These are phyloP conservation scores for Cephalopterus ornatus DNA, from an alignment of 2,113 vertebrate species.

Conservation along the genomic window DNA sequence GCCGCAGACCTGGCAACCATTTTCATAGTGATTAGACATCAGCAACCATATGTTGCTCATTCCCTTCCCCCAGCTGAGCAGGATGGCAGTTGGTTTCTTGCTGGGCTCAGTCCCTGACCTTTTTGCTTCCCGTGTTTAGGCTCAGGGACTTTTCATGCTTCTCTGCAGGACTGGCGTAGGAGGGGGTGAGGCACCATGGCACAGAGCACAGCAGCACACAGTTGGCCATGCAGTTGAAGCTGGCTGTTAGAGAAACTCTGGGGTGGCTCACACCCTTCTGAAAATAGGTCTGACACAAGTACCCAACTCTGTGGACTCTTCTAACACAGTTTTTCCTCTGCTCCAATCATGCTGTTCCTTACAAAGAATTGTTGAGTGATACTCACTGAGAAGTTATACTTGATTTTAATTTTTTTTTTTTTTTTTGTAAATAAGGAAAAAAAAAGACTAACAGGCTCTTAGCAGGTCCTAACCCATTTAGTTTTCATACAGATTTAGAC, in stretches of 20 bases:
- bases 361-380: neutral
- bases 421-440: neutral
- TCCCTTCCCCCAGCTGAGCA: neutral
- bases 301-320: neutral
- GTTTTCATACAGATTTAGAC: neutral
- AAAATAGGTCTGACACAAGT: neutral
- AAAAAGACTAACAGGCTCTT: neutral
- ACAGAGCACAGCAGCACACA: neutral
- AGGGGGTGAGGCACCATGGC: neutral
- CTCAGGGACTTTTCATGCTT: neutral
- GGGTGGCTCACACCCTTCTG: rapidly evolving
- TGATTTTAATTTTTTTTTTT: neutral
- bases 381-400: neutral
- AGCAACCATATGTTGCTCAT: neutral
- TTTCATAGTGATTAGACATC: neutral
- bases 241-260: neutral
- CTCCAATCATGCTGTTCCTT: neutral
- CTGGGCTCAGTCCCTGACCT: neutral
- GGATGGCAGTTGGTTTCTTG: neutral
- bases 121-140: neutral
- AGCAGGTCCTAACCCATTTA: neutral
- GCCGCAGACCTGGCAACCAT: neutral
- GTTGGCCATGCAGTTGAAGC: neutral
- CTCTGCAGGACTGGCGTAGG: neutral
- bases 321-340: neutral